Conservation (phyloP, 2,888 invertebrate genomes). For the Thumatha senex region DNA sequence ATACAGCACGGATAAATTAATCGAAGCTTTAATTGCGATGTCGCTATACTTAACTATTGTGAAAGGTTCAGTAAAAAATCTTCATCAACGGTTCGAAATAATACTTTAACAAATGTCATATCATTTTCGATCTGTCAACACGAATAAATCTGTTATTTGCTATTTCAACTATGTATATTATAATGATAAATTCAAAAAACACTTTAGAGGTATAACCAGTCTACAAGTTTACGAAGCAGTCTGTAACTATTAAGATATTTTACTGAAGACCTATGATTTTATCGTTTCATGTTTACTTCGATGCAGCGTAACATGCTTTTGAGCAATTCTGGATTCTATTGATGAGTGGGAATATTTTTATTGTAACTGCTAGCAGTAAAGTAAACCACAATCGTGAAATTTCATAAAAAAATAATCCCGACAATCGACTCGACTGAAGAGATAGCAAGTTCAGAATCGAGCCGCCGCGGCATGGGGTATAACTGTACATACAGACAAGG, state of each 20-base stretch:
- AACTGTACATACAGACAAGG: constrained; percentile 22
- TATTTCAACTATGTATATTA: constrained; percentile 67
- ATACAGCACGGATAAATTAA: constrained; percentile 57
- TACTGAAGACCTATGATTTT: constrained; percentile 71
- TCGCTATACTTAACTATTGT: constrained; percentile 42
- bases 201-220: constrained; percentile 78
- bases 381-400: constrained; percentile 80
- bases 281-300: constrained; percentile 71
- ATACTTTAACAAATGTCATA: constrained; percentile 55
- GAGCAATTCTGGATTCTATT: constrained; percentile 66
- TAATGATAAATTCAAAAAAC: constrained; percentile 65
- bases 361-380: constrained; percentile 67
- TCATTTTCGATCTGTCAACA: constrained; percentile 56
- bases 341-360: constrained; percentile 45
- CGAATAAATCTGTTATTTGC: constrained; percentile 60
- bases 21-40: constrained; percentile 31
- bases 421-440: constrained; percentile 45
- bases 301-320: constrained; percentile 74
- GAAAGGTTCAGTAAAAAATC: constrained; percentile 68
- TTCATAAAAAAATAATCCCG: constrained; percentile 48
- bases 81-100: constrained; percentile 52
- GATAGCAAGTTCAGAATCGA: constrained; percentile 37
- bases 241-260: constrained; percentile 75
- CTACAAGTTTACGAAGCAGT: constrained; percentile 79
- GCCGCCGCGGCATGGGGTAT: constrained; percentile 33